Evolutionary conservation across 1,140 invertebrate species (phyloP).

Genomic region (Eufriesea mexicana): DNA sequence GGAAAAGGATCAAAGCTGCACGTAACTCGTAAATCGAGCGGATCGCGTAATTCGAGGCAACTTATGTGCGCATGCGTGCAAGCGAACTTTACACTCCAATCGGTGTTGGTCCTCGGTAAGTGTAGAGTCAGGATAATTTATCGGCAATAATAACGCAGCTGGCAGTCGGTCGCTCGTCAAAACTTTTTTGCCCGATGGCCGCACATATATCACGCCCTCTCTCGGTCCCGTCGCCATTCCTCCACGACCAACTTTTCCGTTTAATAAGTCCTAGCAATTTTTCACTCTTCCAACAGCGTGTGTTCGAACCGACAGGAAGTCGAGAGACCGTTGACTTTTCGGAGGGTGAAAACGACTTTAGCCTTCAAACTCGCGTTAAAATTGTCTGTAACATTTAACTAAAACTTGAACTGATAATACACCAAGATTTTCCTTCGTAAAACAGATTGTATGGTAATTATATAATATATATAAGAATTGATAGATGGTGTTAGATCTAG

Average conservation of each 20-base stretch:
- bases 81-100: constrained; percentile 37
- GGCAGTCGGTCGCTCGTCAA: constrained; percentile 64
- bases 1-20: not conserved
- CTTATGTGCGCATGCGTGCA: not conserved
- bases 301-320: not conserved
- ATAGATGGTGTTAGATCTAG: not conserved
- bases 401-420: not conserved
- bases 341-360: constrained; percentile 56
- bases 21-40: constrained; percentile 32
- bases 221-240: constrained; percentile 38
- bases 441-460: not conserved
- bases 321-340: constrained; percentile 32
- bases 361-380: constrained; percentile 66
- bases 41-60: constrained; percentile 22
- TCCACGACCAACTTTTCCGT: constrained; percentile 73
- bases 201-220: constrained; percentile 63
- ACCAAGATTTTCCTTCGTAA: not conserved
- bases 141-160: constrained; percentile 66
- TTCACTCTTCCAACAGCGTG: constrained; percentile 67
- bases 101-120: constrained; percentile 11
- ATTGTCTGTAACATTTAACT: constrained; percentile 36
- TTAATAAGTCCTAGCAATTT: constrained; percentile 80
- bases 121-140: constrained; percentile 58
- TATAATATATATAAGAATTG: too few relatives aligned
- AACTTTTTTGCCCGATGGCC: constrained; percentile 66